A percentile compares a stretch with the other conserved stretches of the same genome.
phyloP scores from a whole-genome alignment of 2,888 invertebrate species.

The Scaptomyza flava region DNA sequence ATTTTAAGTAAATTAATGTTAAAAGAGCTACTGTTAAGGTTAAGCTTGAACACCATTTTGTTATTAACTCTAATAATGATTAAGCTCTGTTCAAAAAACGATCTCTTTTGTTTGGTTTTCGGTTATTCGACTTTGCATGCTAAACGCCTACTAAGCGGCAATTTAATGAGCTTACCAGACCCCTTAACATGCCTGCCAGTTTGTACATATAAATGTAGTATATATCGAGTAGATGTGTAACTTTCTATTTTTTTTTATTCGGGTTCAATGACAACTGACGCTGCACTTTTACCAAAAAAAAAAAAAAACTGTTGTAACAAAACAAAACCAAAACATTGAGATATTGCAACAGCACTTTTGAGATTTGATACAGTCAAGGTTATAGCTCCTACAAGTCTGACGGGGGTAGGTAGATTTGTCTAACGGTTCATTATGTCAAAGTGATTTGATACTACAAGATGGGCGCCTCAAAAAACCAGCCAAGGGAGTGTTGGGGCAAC shows the following conservation, averaged over 20 bases:
- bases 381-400: conserved; percentile 25
- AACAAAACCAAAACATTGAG: conserved; percentile 33
- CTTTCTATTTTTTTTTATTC: conserved; percentile 65
- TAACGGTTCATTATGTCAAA: conserved; percentile 79
- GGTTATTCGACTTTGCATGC: conserved; percentile 41
- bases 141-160: conserved; percentile 37
- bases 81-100: conserved; percentile 13
- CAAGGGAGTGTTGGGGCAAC: conserved; percentile 36
- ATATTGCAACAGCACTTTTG: conserved; percentile 58
- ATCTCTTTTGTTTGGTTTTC: conserved; percentile 14
- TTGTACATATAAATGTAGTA: background rate
- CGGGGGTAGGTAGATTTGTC: conserved; percentile 32
- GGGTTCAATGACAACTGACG: conserved; percentile 75
- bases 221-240: conserved; percentile 24
- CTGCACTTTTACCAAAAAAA: conserved; percentile 65
- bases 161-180: conserved; percentile 30
- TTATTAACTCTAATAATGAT: conserved; percentile 18
- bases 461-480: conserved; percentile 1
- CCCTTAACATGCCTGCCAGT: conserved; percentile 12
- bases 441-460: conserved; percentile 49
- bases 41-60: background rate
- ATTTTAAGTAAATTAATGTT: conserved; percentile 12
- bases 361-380: conserved; percentile 61
- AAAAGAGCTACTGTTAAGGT: conserved; percentile 13
- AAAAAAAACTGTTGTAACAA: conserved; percentile 45